Evolutionary conservation across 2,797 vertebrate species (phyloP).

Genomic region (Nasua narica): DNA sequence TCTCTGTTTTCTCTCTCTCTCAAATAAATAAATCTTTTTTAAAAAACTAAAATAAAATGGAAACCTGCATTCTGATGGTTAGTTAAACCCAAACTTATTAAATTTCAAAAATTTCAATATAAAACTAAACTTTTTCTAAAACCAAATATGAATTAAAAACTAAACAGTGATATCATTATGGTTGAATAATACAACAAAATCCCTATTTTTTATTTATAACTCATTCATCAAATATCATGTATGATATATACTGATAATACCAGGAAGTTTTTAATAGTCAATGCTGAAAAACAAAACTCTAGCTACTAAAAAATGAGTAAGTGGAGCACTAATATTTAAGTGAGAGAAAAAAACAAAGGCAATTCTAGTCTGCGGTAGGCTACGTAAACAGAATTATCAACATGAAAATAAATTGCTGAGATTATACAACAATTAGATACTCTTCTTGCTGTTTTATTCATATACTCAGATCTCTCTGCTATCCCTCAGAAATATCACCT

Average conservation of each 20-base stretch:
- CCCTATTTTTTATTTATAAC: conserved; percentile 1
- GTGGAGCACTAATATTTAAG: neutral
- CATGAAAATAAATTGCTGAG: neutral
- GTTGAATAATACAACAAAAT: neutral
- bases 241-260: neutral
- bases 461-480: neutral
- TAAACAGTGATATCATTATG: neutral
- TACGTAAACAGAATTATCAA: neutral
- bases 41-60: neutral
- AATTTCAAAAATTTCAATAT: neutral
- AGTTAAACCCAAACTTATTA: neutral
- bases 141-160: neutral
- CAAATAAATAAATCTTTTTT: neutral
- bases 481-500: neutral
- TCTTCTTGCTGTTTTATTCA: neutral
- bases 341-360: neutral
- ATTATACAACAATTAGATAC: neutral
- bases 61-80: neutral
- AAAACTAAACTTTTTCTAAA: conserved; percentile 22
- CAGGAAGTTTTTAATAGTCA: neutral
- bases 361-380: neutral
- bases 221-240: neutral
- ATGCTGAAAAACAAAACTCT: neutral
- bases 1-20: neutral
- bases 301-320: neutral